Evolutionary conservation across 2,113 vertebrate species (phyloP), one percentile per base, ranked within the genome.

Genomic region (Platysternon megacephalum): DNA sequence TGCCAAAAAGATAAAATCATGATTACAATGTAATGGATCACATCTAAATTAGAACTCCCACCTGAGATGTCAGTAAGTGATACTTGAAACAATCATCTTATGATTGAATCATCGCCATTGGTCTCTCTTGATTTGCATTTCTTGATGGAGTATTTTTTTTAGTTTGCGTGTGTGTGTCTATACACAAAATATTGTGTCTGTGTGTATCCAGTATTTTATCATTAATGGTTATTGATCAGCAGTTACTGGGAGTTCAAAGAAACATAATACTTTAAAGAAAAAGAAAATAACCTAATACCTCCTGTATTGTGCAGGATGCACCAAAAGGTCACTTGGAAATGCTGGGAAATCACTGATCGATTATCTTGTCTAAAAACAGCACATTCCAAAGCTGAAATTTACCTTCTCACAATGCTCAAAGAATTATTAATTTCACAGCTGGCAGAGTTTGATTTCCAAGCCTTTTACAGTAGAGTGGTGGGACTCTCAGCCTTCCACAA

Each of bases 1-100:
- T 91, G 51, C 61, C 90, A 78, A 93, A 88, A 49, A 95, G 90
- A 78, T 82, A 19, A 51, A 94, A 32, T 1, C 65, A 76, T 84
- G 82, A 87, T 95, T 85, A 2, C 61, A 48, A 87, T 1, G 0
- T 32, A 21, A 79, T 87, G 83, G 80, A 3, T 95, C 68, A 17
- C 35, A 19, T 82, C 55, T 87, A 52, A 94, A 91, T 95, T 3
- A 82, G 86, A 16, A 9, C 86, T 85, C 17, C 6, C 26, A 46
- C 78, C 44, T 82, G 56, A 68, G 53, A 82, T 58, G 91, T 4
- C 46, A 58, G 86, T 39, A 55, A 94, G 58, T 82, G 82, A 49
- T 79, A 8, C 80, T 86, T 81, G 19, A 84, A 91, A 32, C 1
- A 24, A 39, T 82, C 68, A 19, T 44, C 42, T 1, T 79, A 19